Percentiles rank a stretch among this genome's conserved stretches.
Conservation (phyloP, 2,113 vertebrate genomes). For the Pteropus alecto region DNA sequence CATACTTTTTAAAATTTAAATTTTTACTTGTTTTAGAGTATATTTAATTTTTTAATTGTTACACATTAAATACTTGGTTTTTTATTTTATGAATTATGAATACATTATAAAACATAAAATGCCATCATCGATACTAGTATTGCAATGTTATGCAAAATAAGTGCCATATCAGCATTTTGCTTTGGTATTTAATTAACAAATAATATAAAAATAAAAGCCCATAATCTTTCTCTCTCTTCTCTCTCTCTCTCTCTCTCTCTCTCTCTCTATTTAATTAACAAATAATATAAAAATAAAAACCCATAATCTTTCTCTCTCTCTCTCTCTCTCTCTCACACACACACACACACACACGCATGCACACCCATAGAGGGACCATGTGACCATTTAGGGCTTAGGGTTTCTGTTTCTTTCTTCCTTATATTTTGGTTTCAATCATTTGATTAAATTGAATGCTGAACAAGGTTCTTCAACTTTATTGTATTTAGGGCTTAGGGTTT, state of each 20-base stretch:
- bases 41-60: neutral
- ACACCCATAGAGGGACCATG: too few relatives aligned
- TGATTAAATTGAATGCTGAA: neutral
- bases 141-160: neutral
- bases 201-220: neutral
- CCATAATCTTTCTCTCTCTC: neutral
- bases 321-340: too few relatives aligned
- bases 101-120: slow-evolving; percentile 4
- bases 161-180: neutral
- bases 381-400: neutral
- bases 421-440: neutral
- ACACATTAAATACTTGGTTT: neutral
- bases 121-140: neutral
- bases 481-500: neutral
- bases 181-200: neutral
- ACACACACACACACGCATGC: too few relatives aligned
- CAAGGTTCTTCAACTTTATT: neutral
- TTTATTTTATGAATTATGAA: slow-evolving; percentile 13
- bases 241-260: too few relatives aligned
- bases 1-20: neutral
- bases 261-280: neutral
- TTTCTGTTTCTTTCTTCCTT: neutral
- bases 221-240: neutral
- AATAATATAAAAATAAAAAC: neutral
- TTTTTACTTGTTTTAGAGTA: neutral